Evolutionary conservation across 1,140 invertebrate genomes (phyloP), one percentile per base, ranked within the genome.

Genomic region (Polypedilum vanderplanki): DNA sequence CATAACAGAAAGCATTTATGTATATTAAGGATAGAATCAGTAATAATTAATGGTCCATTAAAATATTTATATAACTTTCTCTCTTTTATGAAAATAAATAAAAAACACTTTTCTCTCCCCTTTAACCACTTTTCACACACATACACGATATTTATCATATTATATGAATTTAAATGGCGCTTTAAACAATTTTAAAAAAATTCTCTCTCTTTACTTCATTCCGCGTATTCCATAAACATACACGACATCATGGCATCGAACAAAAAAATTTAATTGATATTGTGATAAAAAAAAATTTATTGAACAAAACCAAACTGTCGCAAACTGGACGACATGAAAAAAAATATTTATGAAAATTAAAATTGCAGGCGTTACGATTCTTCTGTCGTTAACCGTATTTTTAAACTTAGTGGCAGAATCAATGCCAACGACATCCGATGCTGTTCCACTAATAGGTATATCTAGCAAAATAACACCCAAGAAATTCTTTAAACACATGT

Each of bases 371-470:
- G 96, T 98, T 84, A 98, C 96, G 84, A 98, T 99, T 85, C 90
- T 99, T 83, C 92, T 99, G 84, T 98, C 96, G 84, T 90, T 99
- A 88, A 98, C 96, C 86, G 96, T 98, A 83, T 99, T 98, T 90
- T 89, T 94, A 85, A 94, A 94, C 87, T 89, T 96, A 86, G 93
- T 96, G 79, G 92, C 93, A 79, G 93, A 96, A 89, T 94, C 91
- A 81, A 91, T 96, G 88, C 94, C 94, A 80, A 91, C 93, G 78
- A 94, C 93, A 76, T 95, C 93, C 81, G 93, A 96, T 83, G 93
- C 92, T 80, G 91, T 95, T 80, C 87, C 88, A 79, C 85, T 88
- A 80, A 88, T 88, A 88, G 87, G 85, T 87, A 87, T 65, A 57
- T 57, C n/a, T n/a, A 57, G n/a, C 46, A 57, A 57, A 57, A 57